Conservation (phyloP, 2,888 invertebrate genomes). For the Torymus texanus region DNA sequence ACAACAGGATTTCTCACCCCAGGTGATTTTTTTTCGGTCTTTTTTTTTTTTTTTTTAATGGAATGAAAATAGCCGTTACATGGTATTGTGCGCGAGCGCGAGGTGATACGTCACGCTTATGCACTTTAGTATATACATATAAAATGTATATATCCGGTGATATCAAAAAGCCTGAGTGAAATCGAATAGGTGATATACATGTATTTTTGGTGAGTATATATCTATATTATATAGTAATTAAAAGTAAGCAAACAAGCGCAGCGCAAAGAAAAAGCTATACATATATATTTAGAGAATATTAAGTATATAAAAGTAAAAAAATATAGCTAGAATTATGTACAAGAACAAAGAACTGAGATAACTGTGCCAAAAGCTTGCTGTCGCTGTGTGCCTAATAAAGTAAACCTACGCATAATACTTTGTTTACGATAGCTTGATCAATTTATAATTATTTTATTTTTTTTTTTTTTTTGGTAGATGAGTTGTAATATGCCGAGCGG, state of each 20-base stretch:
- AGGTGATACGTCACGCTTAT: too few species aligned
- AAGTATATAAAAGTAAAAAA: constrained; percentile 9
- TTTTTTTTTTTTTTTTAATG: neutral
- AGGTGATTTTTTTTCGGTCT: neutral
- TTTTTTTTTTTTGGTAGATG: constrained; percentile 16
- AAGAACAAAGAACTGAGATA: constrained; percentile 22
- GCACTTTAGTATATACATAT: neutral
- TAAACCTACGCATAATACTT: constrained; percentile 39
- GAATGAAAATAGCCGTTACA: constrained; percentile 49
- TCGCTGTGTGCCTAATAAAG: constrained; percentile 33
- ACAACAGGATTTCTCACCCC: constrained; percentile 53
- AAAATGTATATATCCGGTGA: neutral
- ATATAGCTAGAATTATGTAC: constrained; percentile 23
- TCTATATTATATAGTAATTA: neutral
- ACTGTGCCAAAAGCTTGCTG: constrained; percentile 43
- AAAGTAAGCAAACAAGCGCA: constrained; percentile 45
- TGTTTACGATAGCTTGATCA: neutral
- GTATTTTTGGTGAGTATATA: neutral
- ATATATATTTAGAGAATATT: neutral
- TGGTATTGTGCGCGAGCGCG: constrained; percentile 33
- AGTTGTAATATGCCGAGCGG: constrained; percentile 25
- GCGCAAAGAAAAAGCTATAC: constrained; percentile 26
- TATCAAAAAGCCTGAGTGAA: too few species aligned
- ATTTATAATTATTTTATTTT: neutral
- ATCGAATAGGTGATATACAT: neutral